Percentiles rank a stretch among this genome's conserved stretches.
phyloP scores from a whole-genome alignment of 2,113 vertebrate species.

The Anthoscopus minutus region DNA sequence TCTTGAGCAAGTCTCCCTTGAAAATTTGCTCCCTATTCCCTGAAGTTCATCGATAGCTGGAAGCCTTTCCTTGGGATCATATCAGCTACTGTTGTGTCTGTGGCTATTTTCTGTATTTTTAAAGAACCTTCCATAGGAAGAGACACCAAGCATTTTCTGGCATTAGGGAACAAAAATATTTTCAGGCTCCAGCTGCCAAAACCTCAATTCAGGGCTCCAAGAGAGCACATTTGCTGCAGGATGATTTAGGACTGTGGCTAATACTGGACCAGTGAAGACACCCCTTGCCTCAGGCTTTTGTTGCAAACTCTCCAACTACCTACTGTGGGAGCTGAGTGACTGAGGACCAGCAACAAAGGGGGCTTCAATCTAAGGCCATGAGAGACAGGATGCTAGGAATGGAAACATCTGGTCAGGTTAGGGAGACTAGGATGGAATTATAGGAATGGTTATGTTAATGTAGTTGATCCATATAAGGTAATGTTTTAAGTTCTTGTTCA shows the following conservation, averaged over 20 bases:
- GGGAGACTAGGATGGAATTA: neutral
- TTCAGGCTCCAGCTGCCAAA: neutral
- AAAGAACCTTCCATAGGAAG: neutral
- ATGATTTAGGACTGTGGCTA: neutral
- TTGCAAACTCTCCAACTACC: neutral
- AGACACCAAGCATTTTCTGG: neutral
- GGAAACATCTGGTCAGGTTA: neutral
- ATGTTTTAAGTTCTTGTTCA: neutral
- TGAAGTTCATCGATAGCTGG: neutral
- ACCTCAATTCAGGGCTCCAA: neutral
- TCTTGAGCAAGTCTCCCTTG: neutral
- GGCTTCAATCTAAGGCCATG: neutral
- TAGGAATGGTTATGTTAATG: neutral
- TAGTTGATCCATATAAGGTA: neutral
- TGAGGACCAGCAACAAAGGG: fast-evolving
- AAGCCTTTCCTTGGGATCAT: neutral
- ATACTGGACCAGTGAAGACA: neutral
- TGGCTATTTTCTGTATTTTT: neutral
- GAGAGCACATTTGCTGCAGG: neutral
- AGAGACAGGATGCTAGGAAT: neutral
- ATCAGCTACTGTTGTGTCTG: neutral
- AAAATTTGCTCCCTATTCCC: neutral
- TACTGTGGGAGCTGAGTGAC: neutral
- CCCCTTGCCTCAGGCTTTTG: neutral
- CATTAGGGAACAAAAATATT: neutral